These are phyloP conservation scores for Neomorphus geoffroyi DNA, from an alignment of 2,797 vertebrate species.

Conservation along the genomic window DNA sequence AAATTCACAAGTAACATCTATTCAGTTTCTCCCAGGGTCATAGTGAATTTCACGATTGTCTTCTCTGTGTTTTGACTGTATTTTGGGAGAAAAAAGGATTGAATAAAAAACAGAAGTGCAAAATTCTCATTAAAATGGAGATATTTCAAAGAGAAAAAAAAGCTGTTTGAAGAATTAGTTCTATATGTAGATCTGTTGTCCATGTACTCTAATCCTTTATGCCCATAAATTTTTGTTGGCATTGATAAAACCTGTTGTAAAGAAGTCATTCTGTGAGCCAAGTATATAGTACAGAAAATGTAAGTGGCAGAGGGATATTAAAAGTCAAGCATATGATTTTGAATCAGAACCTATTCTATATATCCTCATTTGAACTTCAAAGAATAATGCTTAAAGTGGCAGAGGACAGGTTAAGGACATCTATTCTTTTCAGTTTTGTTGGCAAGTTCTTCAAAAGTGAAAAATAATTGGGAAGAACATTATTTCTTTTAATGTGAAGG, in stretches of 20 bases:
- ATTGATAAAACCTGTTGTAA: background rate
- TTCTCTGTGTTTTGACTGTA: background rate
- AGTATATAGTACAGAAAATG: background rate
- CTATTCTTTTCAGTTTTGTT: background rate
- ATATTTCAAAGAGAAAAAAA: slow-evolving; percentile 17
- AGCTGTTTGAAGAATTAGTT: background rate
- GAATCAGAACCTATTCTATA: background rate
- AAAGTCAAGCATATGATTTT: background rate
- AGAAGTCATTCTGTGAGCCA: background rate
- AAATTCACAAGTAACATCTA: slow-evolving; percentile 22
- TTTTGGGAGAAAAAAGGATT: background rate
- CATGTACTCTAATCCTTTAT: background rate
- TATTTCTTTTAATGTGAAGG: slow-evolving; percentile 3
- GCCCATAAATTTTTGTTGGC: background rate
- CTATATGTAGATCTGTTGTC: background rate
- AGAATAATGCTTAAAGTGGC: background rate
- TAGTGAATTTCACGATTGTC: slow-evolving; percentile 13
- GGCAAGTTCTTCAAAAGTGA: background rate
- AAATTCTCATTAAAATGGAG: slow-evolving; percentile 40
- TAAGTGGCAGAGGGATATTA: background rate
- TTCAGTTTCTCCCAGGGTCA: background rate
- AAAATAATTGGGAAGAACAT: slow-evolving; percentile 9
- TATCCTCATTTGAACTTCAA: background rate
- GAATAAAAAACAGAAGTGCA: background rate
- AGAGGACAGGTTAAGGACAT: background rate